Base-by-base conservation (phyloP, 2,888 invertebrate genomes). In the Lycaena phlaeas region DNA sequence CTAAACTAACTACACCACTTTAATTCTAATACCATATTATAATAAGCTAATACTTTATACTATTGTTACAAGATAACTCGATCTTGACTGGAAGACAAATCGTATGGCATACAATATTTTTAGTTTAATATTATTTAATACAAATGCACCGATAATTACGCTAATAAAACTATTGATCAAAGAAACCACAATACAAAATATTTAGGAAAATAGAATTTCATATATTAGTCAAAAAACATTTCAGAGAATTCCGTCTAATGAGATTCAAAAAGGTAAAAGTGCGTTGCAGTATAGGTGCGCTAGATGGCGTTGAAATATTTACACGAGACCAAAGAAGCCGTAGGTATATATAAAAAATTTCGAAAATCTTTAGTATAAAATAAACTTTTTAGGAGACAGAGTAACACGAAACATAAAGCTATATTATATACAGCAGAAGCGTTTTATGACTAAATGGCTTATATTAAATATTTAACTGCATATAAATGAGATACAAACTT, bases 51-150 rank as follows among this genome's bases (percentile, higher is more conserved):
- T 79, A 78, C 66, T 70, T 76, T 74, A 76, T 64, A 61, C 81
- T 84, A 82, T 79, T 78, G 78, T 75, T 71, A 72, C 77, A 77
- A 76, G 79, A 78, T 77, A 77, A 79, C 77, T 76, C n/a, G n/a
- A n/a, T n/a, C n/a, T 66, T 82, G 82, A 79, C 72, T 85, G 85
- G 85, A 85, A 85, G 85, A 85, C 85, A 85, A 85, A 78, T 85
- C 75, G 84, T 85, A 85, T 85, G 85, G 85, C 85, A 75, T 82
- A 82, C 66, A 74, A 81, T 82, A 79, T 68, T 72, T n/a, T 22
- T 73, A 71, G 68, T 77, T 74, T 64, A 68, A 65, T 61, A 62
- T 70, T 64, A 46, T 59, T 68, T 64, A 76, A 74, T 78, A 75
- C 61, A 74, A 77, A 76, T 71, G 75, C 79, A 82, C 77, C 78